Evolutionary conservation across 2,113 vertebrate genomes (phyloP).

Genomic region (Heterochromis multidens): DNA sequence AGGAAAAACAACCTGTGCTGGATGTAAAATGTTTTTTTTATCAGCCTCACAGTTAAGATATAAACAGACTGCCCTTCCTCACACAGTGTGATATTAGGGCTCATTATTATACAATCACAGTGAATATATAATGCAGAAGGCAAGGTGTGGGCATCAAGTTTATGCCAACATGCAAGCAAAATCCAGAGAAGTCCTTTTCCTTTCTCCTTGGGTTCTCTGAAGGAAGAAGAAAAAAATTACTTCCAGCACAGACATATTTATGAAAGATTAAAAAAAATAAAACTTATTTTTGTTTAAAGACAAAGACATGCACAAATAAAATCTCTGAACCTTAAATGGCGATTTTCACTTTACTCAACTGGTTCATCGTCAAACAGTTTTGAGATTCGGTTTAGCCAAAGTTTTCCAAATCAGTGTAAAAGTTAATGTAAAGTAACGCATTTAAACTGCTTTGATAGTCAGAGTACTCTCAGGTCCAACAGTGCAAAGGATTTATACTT

Average conservation of each 20-base stretch:
- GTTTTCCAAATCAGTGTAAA: neutral
- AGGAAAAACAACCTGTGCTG: neutral
- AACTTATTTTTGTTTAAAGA: neutral
- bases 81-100: neutral
- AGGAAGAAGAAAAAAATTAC: neutral
- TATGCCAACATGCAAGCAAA: neutral
- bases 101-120: neutral
- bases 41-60: neutral
- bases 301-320: neutral
- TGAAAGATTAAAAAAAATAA: neutral
- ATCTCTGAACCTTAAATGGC: neutral
- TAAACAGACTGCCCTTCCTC: neutral
- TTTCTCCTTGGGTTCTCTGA: neutral
- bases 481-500: neutral
- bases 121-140: neutral
- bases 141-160: neutral
- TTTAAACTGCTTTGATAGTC: neutral
- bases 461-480: neutral
- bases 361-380: neutral
- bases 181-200: neutral
- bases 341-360: neutral
- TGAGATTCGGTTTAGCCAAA: neutral
- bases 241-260: neutral
- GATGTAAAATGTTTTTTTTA: neutral
- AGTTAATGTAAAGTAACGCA: neutral